These are phyloP conservation scores for Thymelicus acteon DNA, from an alignment of 2,888 invertebrate species.

Conservation along the genomic window DNA sequence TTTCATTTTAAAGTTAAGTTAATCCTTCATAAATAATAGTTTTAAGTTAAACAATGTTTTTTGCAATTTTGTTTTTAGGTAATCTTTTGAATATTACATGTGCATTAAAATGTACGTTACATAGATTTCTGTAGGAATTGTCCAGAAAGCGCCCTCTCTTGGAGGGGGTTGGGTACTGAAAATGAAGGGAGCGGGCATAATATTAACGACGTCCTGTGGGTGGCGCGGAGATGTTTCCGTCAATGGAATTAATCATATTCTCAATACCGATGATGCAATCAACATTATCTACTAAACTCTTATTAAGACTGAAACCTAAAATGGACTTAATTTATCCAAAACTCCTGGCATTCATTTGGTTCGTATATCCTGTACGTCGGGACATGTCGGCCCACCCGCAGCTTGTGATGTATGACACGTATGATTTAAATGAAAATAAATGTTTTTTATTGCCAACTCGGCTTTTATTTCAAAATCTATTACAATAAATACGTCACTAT, in stretches of 20 bases:
- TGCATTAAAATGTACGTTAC: neutral
- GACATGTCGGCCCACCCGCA: neutral
- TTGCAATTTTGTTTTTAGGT: neutral
- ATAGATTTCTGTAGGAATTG: slow-evolving; percentile 24
- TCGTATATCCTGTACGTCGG: too few relatives aligned
- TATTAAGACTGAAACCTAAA: neutral
- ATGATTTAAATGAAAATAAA: slow-evolving; percentile 63
- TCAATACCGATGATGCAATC: too few relatives aligned
- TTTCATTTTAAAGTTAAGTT: neutral
- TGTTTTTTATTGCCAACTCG: slow-evolving; percentile 79
- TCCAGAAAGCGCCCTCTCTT: slow-evolving; percentile 38
- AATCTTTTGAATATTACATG: neutral
- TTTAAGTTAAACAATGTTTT: neutral
- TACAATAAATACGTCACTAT: slow-evolving; percentile 71
- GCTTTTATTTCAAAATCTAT: slow-evolving; percentile 71
- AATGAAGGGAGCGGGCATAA: slow-evolving; percentile 7
- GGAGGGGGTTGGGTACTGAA: neutral
- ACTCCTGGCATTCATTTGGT: neutral
- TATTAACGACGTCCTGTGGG: neutral
- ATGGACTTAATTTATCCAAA: neutral
- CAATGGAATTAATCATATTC: neutral
- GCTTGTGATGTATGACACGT: slow-evolving; percentile 48
- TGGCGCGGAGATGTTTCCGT: neutral
- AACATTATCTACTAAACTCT: neutral
- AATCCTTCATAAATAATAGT: neutral